Base-by-base conservation (phyloP, 2,888 invertebrate genomes). In the Cremastinae sp. region DNA sequence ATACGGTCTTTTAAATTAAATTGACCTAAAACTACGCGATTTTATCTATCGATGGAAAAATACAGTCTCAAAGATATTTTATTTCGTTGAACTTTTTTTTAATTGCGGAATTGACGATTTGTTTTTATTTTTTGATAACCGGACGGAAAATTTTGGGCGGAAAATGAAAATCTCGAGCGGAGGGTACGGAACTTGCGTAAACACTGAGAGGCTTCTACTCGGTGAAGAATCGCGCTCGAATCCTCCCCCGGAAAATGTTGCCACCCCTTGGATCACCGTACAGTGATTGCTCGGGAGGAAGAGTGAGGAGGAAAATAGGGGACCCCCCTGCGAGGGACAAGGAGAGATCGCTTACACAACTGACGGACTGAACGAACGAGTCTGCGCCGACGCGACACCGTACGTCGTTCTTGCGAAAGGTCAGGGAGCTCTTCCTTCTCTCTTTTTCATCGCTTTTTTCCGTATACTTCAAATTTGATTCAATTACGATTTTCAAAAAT, bases 321-420 rank as follows among this genome's bases (percentile, higher is more conserved):
- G 22, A 5, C 35, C 18, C 5, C 3, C 2, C 37, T 16, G 65
- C 39, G 56, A 68, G 62, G 39, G 41, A 28, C 45, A 55, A 47
- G 14, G 14, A 61, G 37, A 37, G 55, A 66, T 68, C 56, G 66
- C 56, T 49, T 58, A 58, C 59, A 39, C 59, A 59, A 69, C 51
- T 18, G 65, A 53, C 64, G 45, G 35, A 69, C 53, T 68, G 68
- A 56, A 56, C 71, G 73, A 71, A 68, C 22, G 70, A 75, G 71
- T 81, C 72, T 82, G 84, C 85, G 84, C 83, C 81, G 83, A 81
- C 84, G 83, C 84, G 71, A 61, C 8, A 12, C 51, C 43, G 53
- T n/a, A n/a, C n/a, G n/a, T 12, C 61, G 59, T 49, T 51, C 62
- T 81, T 78, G 74, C 59, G 76, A 82, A 84, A 85, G 83, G 85